Conservation (phyloP, 2,797 vertebrate species). For the Hoplostethus mediterraneus region DNA sequence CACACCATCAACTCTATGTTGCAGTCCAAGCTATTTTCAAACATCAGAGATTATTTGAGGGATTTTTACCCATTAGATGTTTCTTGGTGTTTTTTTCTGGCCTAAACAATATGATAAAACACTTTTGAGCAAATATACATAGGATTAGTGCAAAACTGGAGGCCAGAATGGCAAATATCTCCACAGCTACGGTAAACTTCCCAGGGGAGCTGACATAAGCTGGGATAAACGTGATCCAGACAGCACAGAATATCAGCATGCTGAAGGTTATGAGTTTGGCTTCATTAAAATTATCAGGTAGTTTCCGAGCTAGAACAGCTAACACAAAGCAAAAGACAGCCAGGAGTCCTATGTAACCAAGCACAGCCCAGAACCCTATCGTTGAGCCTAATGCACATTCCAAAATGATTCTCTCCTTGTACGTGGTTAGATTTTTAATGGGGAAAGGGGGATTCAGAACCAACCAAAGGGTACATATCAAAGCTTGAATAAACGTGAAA, state of each 20-base stretch:
- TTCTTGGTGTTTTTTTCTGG: constrained; percentile 79
- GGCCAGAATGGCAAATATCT: constrained; percentile 80
- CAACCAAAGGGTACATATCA: constrained; percentile 77
- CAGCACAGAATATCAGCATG: constrained; percentile 80
- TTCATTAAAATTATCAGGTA: constrained; percentile 79
- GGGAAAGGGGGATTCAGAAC: constrained; percentile 64
- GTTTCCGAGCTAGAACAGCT: constrained; percentile 74
- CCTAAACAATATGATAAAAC: constrained; percentile 76
- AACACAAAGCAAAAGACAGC: constrained; percentile 67
- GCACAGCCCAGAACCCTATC: constrained; percentile 72
- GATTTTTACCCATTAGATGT: constrained; percentile 72
- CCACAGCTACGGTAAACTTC: constrained; percentile 79
- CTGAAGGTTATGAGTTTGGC: constrained; percentile 80
- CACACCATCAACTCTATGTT: neutral
- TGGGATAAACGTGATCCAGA: constrained; percentile 36
- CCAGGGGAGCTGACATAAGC: constrained; percentile 81
- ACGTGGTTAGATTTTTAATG: constrained; percentile 55
- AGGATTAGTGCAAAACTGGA: constrained; percentile 78
- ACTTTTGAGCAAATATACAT: constrained; percentile 79
- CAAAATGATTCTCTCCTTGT: constrained; percentile 73
- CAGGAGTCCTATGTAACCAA: constrained; percentile 76
- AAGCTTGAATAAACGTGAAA: constrained; percentile 74
- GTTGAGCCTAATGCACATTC: constrained; percentile 78
- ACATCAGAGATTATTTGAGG: neutral
- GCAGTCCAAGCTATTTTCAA: neutral